Conservation (phyloP, 2,113 vertebrate species). For the Actinemys pallida region DNA sequence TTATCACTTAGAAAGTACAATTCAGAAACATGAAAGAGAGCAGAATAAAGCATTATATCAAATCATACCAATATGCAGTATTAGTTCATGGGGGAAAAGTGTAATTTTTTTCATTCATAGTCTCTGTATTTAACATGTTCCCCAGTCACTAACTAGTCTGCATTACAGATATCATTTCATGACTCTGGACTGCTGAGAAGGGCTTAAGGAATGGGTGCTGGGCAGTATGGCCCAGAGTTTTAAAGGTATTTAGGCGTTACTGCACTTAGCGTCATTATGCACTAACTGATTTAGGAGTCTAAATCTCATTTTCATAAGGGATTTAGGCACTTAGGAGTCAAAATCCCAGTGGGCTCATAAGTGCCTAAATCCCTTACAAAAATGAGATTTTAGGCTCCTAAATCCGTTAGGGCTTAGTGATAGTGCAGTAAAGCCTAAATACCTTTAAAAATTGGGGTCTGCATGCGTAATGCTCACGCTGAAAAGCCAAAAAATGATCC, state of each 20-base stretch:
- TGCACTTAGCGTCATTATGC: rapidly evolving
- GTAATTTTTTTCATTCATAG: neutral
- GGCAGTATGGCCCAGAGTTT: neutral
- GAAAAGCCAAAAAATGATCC: neutral
- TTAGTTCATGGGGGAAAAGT: neutral
- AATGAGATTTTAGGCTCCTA: neutral
- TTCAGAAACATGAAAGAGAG: constrained; percentile 29
- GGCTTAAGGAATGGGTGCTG: neutral
- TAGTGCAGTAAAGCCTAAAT: neutral
- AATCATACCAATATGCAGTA: neutral
- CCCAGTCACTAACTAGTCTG: neutral
- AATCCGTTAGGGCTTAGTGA: neutral
- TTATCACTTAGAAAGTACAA: constrained; percentile 11
- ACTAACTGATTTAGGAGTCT: neutral
- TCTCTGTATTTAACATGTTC: neutral
- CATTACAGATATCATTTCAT: neutral
- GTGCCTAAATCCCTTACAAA: neutral
- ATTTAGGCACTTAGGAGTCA: neutral
- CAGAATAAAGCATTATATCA: constrained; percentile 43
- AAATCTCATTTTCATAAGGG: neutral
- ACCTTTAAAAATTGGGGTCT: neutral
- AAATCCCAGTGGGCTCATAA: neutral
- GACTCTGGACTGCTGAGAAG: neutral
- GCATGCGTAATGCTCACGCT: neutral
- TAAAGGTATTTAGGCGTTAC: neutral